These are phyloP conservation scores for Acropternis orthonyx DNA, from an alignment of 2,797 vertebrate genomes.

Conservation along the genomic window DNA sequence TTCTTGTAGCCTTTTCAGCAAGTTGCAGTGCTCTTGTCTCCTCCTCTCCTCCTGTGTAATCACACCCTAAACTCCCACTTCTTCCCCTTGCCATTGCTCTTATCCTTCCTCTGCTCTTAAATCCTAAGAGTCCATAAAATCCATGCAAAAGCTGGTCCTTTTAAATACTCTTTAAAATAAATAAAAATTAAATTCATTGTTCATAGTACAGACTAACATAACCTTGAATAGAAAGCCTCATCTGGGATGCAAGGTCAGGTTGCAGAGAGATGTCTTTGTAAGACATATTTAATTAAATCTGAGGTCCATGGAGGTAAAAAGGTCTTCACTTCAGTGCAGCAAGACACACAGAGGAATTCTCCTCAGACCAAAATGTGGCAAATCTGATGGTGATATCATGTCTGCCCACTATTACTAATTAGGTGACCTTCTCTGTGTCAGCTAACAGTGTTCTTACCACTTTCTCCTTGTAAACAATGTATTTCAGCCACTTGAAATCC, in stretches of 20 bases:
- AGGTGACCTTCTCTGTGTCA: background rate
- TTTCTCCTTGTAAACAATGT: constrained; percentile 95
- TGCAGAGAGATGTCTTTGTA: background rate
- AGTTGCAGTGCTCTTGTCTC: background rate
- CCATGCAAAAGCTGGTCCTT: background rate
- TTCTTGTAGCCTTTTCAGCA: background rate
- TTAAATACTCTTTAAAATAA: background rate
- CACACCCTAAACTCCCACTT: background rate
- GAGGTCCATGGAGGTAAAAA: background rate
- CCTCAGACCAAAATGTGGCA: background rate
- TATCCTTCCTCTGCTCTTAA: background rate
- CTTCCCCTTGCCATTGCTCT: background rate
- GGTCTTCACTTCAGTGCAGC: background rate
- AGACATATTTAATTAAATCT: background rate
- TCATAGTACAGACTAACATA: background rate
- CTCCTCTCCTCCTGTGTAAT: background rate
- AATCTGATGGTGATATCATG: background rate
- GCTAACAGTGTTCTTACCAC: constrained; percentile 80
- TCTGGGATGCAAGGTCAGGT: background rate
- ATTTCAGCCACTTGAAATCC: constrained; percentile 96
- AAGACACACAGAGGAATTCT: background rate
- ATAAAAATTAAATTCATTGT: background rate
- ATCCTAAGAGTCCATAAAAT: background rate
- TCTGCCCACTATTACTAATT: background rate
- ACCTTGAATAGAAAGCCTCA: background rate